These are phyloP conservation scores for Oryzias curvinotus DNA, from an alignment of 2,113 vertebrate species.

Conservation along the genomic window DNA sequence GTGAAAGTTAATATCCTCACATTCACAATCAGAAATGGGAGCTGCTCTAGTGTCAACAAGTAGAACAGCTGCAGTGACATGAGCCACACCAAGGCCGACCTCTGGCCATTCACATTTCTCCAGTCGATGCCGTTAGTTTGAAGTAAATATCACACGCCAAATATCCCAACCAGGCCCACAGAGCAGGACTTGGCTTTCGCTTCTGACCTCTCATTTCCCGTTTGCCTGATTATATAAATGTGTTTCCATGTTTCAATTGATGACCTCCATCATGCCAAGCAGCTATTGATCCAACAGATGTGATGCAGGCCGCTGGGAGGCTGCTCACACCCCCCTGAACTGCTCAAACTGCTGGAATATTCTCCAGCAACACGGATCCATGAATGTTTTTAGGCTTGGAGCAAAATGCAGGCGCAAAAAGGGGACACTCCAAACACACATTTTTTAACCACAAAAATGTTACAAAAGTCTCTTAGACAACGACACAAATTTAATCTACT, in stretches of 20 bases:
- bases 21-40: conserved; percentile 46
- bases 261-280: conserved; percentile 58
- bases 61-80: conserved; percentile 60
- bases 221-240: conserved; percentile 64
- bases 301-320: conserved; percentile 35
- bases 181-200: not conserved
- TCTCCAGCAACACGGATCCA: conserved; percentile 9
- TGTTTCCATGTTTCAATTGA: conserved; percentile 58
- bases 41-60: conserved; percentile 32
- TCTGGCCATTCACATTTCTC: not conserved
- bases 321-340: conserved; percentile 15
- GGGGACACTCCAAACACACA: not conserved
- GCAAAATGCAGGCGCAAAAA: not conserved
- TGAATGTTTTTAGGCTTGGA: not conserved
- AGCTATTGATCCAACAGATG: conserved; percentile 57
- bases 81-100: conserved; percentile 31
- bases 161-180: no score
- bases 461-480: no score
- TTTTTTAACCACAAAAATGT: not conserved
- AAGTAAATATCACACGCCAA: no score
- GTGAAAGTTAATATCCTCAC: conserved; percentile 66
- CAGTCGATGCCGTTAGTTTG: no score
- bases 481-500: no score
- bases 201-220: conserved; percentile 33
- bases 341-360: conserved; percentile 5